Base-by-base conservation (phyloP, 2,888 invertebrate genomes). In the Philopedon plagiatum region DNA sequence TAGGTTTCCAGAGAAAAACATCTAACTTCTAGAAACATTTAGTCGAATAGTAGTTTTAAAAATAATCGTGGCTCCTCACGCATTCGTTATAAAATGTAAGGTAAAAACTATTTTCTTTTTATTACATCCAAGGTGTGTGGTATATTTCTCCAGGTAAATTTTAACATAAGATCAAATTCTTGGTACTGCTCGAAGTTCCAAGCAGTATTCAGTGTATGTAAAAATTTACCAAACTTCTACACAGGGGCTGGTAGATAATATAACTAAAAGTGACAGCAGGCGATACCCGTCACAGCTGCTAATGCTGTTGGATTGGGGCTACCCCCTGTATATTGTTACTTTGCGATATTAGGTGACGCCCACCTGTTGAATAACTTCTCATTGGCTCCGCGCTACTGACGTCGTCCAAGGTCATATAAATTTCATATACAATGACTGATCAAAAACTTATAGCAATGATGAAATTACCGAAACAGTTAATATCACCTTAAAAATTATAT, bases 221-320 rank as follows among this genome's bases (percentile, higher is more conserved):
- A 67, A 63, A 46, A 72, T 63, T 63, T 67, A 58, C 63, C 63
- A 19, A 29, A 39, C 23, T 66, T 74, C 68, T 71, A 71, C 56
- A 68, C 67, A 34, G 72, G 74, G 73, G 68, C 73, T 73, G 70
- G 73, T 75, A 75, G 75, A 64, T 70, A 51, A 67, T 39, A 67
- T 26, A 63, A 67, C 54, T 51, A 71, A 62, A 68, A 63, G 57
- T 57, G 61, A 78, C 75, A 80, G 81, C 82, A 82, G 82, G 82
- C 80, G 82, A 82, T 81, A 63, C 71, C 73, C 72, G 82, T 82
- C 82, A 82, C 82, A 82, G 82, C 81, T 73, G 64, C 68, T 68
- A 71, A 57, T 67, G 80, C 81, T 82, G 82, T 82, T 82, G 82
- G 82, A 82, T 77, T 80, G 81, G 76, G 78, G 76, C 73, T 76